Percentiles rank a stretch among this genome's conserved stretches.
Conservation (phyloP, 2,113 vertebrate genomes). For the Bufo gargarizans region DNA sequence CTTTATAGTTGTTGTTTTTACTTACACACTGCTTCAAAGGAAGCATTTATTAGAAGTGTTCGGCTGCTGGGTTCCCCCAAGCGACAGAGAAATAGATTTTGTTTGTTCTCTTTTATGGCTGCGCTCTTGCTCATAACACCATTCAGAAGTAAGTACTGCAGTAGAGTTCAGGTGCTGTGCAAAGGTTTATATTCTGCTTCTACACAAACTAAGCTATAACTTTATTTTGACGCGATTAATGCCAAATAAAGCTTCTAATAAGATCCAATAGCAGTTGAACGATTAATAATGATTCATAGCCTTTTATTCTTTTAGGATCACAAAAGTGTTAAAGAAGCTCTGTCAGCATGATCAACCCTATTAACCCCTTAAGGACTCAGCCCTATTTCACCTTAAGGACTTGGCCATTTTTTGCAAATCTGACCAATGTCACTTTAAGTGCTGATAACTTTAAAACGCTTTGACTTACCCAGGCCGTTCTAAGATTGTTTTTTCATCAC, state of each 20-base stretch:
- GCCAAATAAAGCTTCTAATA: background rate
- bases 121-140: conserved; percentile 42
- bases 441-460: too few relatives aligned
- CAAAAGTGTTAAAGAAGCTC: too few relatives aligned
- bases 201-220: background rate
- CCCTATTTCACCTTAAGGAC: too few relatives aligned
- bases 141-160: conserved; percentile 39
- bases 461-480: too few relatives aligned
- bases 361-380: too few relatives aligned
- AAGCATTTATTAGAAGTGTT: conserved; percentile 59
- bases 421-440: too few relatives aligned
- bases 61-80: conserved; percentile 37
- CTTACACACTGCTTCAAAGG: conserved; percentile 50
- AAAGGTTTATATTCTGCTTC: conserved; percentile 14
- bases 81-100: conserved; percentile 60
- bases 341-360: too few relatives aligned
- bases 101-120: conserved; percentile 54
- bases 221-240: conserved; percentile 14
- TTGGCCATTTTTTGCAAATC: too few relatives aligned
- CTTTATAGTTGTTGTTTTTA: conserved; percentile 58
- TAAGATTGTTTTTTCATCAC: too few relatives aligned
- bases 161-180: conserved; percentile 27
- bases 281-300: background rate
- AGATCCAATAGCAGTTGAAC: background rate
- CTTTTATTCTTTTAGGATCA: background rate